phyloP scores from a whole-genome alignment of 2,797 vertebrate species.

The Caiman crocodilus region DNA sequence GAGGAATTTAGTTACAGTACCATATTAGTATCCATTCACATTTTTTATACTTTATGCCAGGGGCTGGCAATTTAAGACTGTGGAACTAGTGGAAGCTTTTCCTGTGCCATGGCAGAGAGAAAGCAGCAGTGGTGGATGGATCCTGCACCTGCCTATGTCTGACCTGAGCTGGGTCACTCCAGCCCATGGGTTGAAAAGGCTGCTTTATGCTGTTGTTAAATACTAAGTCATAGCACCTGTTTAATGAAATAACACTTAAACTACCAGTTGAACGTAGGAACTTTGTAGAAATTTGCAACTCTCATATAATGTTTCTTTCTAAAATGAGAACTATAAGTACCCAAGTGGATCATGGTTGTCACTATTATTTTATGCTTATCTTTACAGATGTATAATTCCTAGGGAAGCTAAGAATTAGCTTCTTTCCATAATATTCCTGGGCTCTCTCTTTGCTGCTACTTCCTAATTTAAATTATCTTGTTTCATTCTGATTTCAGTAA shows the following conservation, averaged over 20 bases:
- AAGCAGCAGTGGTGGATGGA: too few species aligned
- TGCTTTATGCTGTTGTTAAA: neutral
- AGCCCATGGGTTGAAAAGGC: too few species aligned
- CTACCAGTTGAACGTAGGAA: constrained; percentile 38
- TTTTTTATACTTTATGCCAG: too few species aligned
- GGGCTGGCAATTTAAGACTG: too few species aligned
- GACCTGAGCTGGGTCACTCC: too few species aligned
- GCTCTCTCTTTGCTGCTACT: neutral
- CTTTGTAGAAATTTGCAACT: constrained; percentile 24
- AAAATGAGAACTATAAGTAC: constrained; percentile 8
- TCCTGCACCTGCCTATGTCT: too few species aligned
- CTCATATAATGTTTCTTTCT: constrained; percentile 34
- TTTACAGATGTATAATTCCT: neutral
- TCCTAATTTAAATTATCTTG: neutral
- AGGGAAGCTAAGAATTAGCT: neutral
- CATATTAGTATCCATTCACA: too few species aligned
- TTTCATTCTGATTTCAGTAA: constrained; percentile 14
- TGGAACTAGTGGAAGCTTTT: too few species aligned
- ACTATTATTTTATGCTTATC: constrained; percentile 4
- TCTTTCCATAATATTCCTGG: neutral
- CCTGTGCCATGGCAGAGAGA: too few species aligned
- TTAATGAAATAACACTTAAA: constrained; percentile 38
- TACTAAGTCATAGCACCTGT: constrained; percentile 20
- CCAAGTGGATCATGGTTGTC: neutral
- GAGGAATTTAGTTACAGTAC: neutral